Base-by-base conservation (phyloP, 2,113 vertebrate genomes). In the Periophthalmus modestus region DNA sequence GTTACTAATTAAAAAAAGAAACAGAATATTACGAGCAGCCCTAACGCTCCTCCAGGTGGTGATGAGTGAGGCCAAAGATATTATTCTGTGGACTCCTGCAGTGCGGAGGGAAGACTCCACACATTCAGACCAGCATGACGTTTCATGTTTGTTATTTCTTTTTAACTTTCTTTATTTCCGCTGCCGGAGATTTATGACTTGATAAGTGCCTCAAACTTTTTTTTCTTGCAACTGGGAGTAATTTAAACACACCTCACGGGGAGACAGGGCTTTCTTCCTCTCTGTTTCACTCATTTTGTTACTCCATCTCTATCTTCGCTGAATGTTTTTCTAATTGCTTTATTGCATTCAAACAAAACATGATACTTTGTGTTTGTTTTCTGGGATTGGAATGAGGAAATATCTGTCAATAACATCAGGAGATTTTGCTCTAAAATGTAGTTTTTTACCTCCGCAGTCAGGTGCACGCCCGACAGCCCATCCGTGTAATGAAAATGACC, bases 81-180 rank as follows among this genome's bases (percentile, higher is more conserved):
- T 94, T 94, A 93, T 93, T 89, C 91, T 91, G 86, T 88, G 87
- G 89, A 91, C 93, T 93, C 94, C 93, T 93, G 94, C 87, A 63
- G 94, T 85, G 93, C 87, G 83, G 92, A 85, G 88, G 85, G 80
- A 84, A 90, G 89, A 83, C 85, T 79, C 85, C 88, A 90, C 88
- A 93, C 92, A 91, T 92, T 93, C 79, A 92, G 93, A 92, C 87
- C 93, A 94, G 94, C 94, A 93, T 91, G 92, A 92, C 90, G 86
- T 90, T 88, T 88, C 77, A 73, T 93, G 89, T 93, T 94, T 93
- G 91, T 92, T 93, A 89, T 92, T 94, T 87, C 86, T 81, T 86
- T 90, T 85, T 85, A 80, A 83, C 84, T 80, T 91, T 92, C 91
- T 93, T 92, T 92, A 89, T 91, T 90, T 91, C 90, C 87, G 82